phyloP scores from a whole-genome alignment of 2,888 invertebrate genomes.

The Drosophila vallismaia region DNA sequence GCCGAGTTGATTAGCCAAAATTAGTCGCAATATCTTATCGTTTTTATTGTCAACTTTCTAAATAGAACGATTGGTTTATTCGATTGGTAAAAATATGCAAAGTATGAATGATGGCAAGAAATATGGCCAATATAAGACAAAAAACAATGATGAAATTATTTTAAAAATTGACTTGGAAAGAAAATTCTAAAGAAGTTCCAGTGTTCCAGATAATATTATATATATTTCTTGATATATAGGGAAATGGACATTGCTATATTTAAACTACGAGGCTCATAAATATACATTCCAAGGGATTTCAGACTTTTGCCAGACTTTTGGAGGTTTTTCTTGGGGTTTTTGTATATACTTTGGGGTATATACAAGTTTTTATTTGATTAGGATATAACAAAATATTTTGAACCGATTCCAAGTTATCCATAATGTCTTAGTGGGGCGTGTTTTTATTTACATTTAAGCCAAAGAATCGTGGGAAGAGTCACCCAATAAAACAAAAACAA shows the following conservation, averaged over 20 bases:
- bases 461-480: constrained; percentile 39
- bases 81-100: neutral
- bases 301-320: neutral
- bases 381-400: constrained; percentile 3
- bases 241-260: neutral
- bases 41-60: constrained; percentile 19
- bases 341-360: neutral
- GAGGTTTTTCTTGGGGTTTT: constrained; percentile 8
- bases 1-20: constrained; percentile 23
- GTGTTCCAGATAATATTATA: neutral
- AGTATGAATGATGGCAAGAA: neutral
- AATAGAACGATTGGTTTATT: neutral
- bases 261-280: neutral
- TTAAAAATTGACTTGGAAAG: no score
- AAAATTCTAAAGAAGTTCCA: neutral
- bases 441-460: constrained; percentile 59
- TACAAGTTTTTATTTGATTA: neutral
- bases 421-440: constrained; percentile 48
- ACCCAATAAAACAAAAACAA: constrained; percentile 16
- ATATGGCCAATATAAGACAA: neutral
- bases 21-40: constrained; percentile 40
- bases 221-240: neutral
- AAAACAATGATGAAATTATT: no score
- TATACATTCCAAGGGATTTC: constrained; percentile 13
- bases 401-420: constrained; percentile 18